Base-by-base conservation (phyloP, 37 sponge, comb jelly and placozoan species). In the Oscarella lobularis region DNA sequence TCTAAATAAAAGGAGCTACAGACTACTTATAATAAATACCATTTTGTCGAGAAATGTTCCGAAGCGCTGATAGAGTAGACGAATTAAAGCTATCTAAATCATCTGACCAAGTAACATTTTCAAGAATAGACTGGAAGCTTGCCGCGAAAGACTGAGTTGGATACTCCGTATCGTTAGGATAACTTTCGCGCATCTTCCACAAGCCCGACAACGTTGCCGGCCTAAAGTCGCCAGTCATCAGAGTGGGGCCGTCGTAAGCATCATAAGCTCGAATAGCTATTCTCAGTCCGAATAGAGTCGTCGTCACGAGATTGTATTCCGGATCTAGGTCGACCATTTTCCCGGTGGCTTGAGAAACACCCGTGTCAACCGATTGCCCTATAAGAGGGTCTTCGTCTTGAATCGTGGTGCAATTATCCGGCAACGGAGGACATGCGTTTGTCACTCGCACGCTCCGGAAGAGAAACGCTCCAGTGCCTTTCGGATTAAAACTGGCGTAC, bases 381-480 rank as follows among this genome's bases (percentile, higher is more conserved):
- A 48, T 20, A 27, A 48, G 60, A 48, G 60, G 60, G 60, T 48
- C 60, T 9, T 48, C 60, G n/a, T n/a, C n/a, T n/a, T n/a, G n/a
- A n/a, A n/a, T n/a, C 14, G 60, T 48, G 9, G 60, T 48, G 67
- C 31, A 30, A 34, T 65, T 35, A 1, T 66, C 77, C 37, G 54
- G 54, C 5, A 0, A 0, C n/a, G 39, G 41, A n/a, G n/a, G n/a
- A 0, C 48, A 32, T 2, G 65, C 77, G 33, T 65, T 66, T 34
- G 67, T 76, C 30, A 76, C 34, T 20, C 35, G 37, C 38, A 39
- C 39, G 31, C 65, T 40, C 33, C 37, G 32, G 67, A 76, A 66
- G 30, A 38, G 38, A 66, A 76, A 76, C 67, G 37, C 77, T 66
- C 77, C 77, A n/a, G 77, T 48, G 32, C 77, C 77, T n/a, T 40